Evolutionary conservation across 2,888 invertebrate species (phyloP).

Genomic region (Eubasilissa splendida): DNA sequence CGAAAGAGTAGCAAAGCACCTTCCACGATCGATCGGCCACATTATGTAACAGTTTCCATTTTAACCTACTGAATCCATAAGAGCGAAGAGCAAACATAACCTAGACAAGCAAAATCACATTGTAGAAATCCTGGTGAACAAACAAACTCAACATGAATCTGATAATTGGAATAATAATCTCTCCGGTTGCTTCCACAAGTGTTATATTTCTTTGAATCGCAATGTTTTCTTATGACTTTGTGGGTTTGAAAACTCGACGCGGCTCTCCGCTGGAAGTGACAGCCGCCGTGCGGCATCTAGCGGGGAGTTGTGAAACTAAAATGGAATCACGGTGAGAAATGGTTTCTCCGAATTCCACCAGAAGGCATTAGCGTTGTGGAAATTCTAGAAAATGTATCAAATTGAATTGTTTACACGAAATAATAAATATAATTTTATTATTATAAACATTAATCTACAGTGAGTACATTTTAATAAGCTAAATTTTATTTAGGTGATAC

Average conservation of each 20-base stretch:
- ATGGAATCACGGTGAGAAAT: slow-evolving; percentile 13
- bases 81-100: not conserved
- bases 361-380: too few relatives aligned
- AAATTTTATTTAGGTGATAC: too few relatives aligned
- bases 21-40: slow-evolving; percentile 13
- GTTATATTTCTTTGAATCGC: not conserved
- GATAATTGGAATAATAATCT: not conserved
- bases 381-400: too few relatives aligned
- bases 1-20: too few relatives aligned
- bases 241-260: not conserved
- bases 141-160: not conserved
- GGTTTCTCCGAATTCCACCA: not conserved
- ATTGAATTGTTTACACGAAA: too few relatives aligned
- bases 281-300: slow-evolving; percentile 7
- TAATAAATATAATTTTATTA: too few relatives aligned
- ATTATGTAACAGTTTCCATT: slow-evolving; percentile 14
- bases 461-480: too few relatives aligned
- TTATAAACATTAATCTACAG: too few relatives aligned
- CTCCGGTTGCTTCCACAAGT: not conserved
- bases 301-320: slow-evolving; percentile 21
- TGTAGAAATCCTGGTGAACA: not conserved
- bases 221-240: not conserved
- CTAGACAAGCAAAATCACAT: slow-evolving; percentile 10
- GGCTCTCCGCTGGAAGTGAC: not conserved
- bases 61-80: slow-evolving; percentile 13